Percentiles rank a stretch among this genome's conserved stretches.
phyloP scores from a whole-genome alignment of 2,888 invertebrate species.

The Lycophotia porphyrea region DNA sequence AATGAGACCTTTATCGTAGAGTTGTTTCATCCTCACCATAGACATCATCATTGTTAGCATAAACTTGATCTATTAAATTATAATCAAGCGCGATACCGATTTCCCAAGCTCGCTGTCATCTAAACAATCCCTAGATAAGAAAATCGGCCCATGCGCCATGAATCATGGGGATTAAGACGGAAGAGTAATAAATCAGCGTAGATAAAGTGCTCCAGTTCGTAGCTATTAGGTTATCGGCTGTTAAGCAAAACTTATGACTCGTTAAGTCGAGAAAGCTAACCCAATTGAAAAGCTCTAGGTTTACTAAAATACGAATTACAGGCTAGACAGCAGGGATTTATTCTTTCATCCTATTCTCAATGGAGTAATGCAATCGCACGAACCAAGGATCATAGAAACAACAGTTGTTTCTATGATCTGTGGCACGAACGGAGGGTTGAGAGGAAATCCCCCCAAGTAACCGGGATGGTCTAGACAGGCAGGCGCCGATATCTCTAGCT shows the following conservation, averaged over 20 bases:
- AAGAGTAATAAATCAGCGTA: conserved; percentile 72
- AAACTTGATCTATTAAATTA: conserved; percentile 12
- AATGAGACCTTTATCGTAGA: background rate
- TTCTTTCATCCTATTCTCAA: conserved; percentile 28
- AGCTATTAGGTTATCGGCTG: conserved; percentile 66
- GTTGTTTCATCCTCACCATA: background rate
- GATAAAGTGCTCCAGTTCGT: conserved; percentile 73
- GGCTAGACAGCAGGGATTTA: conserved; percentile 25
- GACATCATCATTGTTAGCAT: background rate
- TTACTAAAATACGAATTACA: conserved; percentile 54
- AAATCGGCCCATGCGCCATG: conserved; percentile 66
- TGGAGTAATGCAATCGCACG: conserved; percentile 51
- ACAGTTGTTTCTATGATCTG: too few species aligned
- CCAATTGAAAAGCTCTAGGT: conserved; percentile 67
- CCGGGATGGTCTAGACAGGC: conserved; percentile 80
- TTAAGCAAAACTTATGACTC: conserved; percentile 65
- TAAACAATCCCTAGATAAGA: conserved; percentile 72
- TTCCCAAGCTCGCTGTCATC: conserved; percentile 66
- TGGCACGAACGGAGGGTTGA: conserved; percentile 66
- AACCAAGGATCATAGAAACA: too few species aligned
- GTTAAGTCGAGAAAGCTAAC: conserved; percentile 67
- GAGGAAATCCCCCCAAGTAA: conserved; percentile 74
- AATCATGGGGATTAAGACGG: conserved; percentile 67
- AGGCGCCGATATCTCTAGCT: conserved; percentile 78
- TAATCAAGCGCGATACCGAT: conserved; percentile 56